Conservation (phyloP, 2,888 invertebrate species). For the Archaeoteleia sp. region DNA sequence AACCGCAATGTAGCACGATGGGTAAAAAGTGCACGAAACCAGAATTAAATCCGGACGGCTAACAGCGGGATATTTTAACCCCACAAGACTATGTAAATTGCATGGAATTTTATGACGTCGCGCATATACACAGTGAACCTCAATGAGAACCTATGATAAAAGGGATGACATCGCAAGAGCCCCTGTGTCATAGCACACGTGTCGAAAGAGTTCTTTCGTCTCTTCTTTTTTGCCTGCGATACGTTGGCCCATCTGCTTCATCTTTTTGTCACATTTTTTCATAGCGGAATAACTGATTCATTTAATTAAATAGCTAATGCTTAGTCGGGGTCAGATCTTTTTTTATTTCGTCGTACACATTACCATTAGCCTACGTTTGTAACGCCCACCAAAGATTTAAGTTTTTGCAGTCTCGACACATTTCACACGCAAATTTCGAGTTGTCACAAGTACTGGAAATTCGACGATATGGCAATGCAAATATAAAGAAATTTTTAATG, state of each 20-base stretch:
- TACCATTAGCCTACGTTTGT: constrained; percentile 18
- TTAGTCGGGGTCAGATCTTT: constrained; percentile 37
- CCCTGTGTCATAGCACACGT: constrained; percentile 67
- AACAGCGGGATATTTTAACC: constrained; percentile 50
- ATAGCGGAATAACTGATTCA: constrained; percentile 55
- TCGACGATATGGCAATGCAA: too few species aligned
- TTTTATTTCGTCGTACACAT: constrained; percentile 27
- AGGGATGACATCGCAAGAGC: constrained; percentile 64
- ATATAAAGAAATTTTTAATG: too few species aligned
- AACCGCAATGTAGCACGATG: constrained; percentile 36
- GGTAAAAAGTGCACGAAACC: constrained; percentile 47
- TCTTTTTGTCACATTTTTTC: constrained; percentile 54
- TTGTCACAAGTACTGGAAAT: too few species aligned
- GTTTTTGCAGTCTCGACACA: too few species aligned
- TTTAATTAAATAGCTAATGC: constrained; percentile 64
- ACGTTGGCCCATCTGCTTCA: constrained; percentile 56
- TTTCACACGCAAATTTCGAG: too few species aligned
- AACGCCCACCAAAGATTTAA: constrained; percentile 28
- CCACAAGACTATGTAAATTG: constrained; percentile 62
- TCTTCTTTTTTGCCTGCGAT: constrained; percentile 25
- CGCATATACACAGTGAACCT: constrained; percentile 42
- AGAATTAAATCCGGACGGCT: constrained; percentile 49
- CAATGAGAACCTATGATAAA: constrained; percentile 49
- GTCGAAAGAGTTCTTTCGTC: constrained; percentile 56
- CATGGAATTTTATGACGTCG: constrained; percentile 57